A percentile compares a stretch with the other conserved stretches of the same genome.
These are phyloP conservation scores for Montipora capricornis DNA, from an alignment of 64 coral and sea anemone genomes.

Conservation along the genomic window DNA sequence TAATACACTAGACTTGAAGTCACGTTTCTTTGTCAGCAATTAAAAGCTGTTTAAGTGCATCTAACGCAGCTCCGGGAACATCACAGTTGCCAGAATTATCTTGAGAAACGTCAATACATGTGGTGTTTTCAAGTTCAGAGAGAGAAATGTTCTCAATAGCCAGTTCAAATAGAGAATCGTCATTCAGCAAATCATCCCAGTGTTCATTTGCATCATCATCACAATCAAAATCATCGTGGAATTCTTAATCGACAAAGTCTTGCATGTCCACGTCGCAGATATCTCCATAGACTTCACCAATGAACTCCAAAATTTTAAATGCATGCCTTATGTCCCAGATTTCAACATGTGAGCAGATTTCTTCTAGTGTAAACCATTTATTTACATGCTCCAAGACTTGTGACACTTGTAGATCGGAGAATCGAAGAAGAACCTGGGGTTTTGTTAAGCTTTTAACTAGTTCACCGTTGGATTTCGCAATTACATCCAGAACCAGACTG, in stretches of 20 bases:
- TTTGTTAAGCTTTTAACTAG: too few relatives aligned
- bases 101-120: background rate
- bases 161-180: conserved; percentile 47
- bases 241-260: conserved; percentile 22
- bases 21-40: background rate
- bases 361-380: conserved; percentile 54
- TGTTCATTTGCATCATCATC: conserved; percentile 18
- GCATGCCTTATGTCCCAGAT: conserved; percentile 79
- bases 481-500: too few relatives aligned
- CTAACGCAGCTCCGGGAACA: background rate
- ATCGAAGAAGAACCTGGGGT: background rate
- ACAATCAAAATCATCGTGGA: conserved; percentile 39
- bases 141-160: conserved; percentile 8
- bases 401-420: conserved; percentile 68
- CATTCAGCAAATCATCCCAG: conserved; percentile 33
- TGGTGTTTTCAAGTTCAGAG: conserved; percentile 1
- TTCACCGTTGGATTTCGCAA: too few relatives aligned
- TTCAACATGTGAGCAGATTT: conserved; percentile 60
- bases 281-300: conserved; percentile 63
- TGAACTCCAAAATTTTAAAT: background rate
- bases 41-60: background rate
- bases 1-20: too few relatives aligned
- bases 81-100: background rate
- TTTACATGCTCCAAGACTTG: conserved; percentile 43
- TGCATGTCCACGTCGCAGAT: conserved; percentile 14